Evolutionary conservation across 2,113 vertebrate genomes (phyloP).

Genomic region (Motacilla tschutschensis): DNA sequence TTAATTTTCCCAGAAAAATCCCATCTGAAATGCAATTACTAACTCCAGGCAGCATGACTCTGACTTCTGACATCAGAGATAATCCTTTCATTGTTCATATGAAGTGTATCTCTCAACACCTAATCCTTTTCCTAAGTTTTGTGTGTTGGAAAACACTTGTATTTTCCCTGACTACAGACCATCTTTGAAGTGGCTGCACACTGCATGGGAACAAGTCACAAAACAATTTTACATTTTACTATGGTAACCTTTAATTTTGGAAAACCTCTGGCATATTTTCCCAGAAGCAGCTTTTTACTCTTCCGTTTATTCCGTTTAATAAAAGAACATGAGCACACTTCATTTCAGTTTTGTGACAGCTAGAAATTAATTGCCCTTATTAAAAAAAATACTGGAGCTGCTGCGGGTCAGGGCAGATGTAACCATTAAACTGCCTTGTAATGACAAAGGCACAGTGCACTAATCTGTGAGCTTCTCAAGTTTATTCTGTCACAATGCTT

Average conservation of each 20-base stretch:
- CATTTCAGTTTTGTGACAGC: background rate
- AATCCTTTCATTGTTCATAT: slow-evolving; percentile 26
- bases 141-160: background rate
- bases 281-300: background rate
- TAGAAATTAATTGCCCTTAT: slow-evolving; percentile 24
- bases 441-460: background rate
- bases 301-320: background rate
- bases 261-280: slow-evolving; percentile 23
- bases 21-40: background rate
- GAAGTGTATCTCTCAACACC: slow-evolving; percentile 11
- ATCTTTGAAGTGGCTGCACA: background rate
- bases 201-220: background rate
- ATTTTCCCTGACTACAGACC: slow-evolving; percentile 19
- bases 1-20: slow-evolving; percentile 11
- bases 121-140: background rate
- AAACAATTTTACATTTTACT: background rate
- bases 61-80: slow-evolving; percentile 13
- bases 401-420: background rate
- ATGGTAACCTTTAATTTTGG: slow-evolving; percentile 37
- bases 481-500: background rate
- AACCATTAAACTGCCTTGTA: background rate
- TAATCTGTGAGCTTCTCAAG: background rate
- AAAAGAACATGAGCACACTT: background rate
- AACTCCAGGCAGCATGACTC: slow-evolving; percentile 20
- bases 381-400: background rate